Base-by-base conservation (phyloP, 1,140 invertebrate genomes). In the Tetragonula clypearis region DNA sequence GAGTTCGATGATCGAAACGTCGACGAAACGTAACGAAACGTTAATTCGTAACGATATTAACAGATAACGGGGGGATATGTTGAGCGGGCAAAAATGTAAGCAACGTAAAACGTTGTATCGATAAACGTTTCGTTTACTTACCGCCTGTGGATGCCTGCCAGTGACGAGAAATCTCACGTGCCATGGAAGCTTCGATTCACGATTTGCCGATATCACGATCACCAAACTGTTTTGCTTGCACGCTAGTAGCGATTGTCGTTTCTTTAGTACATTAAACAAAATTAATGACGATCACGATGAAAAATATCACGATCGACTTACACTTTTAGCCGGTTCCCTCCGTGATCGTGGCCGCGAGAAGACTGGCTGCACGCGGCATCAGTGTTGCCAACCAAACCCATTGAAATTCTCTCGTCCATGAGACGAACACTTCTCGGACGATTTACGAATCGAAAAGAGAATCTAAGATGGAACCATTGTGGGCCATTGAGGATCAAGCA, bases 311-410 rank as follows among this genome's bases (percentile, higher is more conserved):
- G 76, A 79, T 79, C 82, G 76, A 30, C 15, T 35, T 79, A 6
- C 17, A 53, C 56, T 30, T 72, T 55, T 49, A n/a, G 21, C 66
- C 76, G 66, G 76, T 62, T 55, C 62, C 19, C 55, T 79, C 53
- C 55, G 15, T 55, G 82, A 84, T 84, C 75, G 66, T 62, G 66
- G 53, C 56, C 56, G 81, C 73, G 55, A 79, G 68, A 71, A 74
- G 71, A 74, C 78, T 80, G 78, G 53, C 77, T 71, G 71, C 83
- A 81, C 21, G 83, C 83, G 83, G 78, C 15, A 73, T 60, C 83
- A 85, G 60, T 75, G 77, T 26, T 85, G 35, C 83, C 83, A 85
- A 85, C 83, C 58, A 41, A 26, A 53, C 0, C 58, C 15, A 12
- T 73, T 19, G 71, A 80, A 80, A 85, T 74, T 85, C 60, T 68